phyloP scores from a whole-genome alignment of 2,797 vertebrate genomes.

The Chelmon rostratus region DNA sequence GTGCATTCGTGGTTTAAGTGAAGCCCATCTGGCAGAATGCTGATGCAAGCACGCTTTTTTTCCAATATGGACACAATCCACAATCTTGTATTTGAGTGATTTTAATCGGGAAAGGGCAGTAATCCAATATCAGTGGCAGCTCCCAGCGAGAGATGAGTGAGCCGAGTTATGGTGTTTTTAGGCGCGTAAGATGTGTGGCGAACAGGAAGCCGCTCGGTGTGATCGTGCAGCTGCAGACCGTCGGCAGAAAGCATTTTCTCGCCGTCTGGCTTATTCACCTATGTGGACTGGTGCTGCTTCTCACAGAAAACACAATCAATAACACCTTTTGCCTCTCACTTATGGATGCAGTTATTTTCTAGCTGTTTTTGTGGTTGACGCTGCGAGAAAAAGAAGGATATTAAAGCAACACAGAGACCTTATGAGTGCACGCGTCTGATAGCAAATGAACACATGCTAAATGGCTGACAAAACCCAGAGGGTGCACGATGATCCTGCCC shows the following conservation, averaged over 20 bases:
- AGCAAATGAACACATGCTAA: slow-evolving; percentile 50
- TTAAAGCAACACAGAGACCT: slow-evolving; percentile 22
- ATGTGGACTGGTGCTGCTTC: slow-evolving; percentile 30
- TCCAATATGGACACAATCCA: slow-evolving; percentile 80
- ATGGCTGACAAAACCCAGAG: slow-evolving; percentile 38
- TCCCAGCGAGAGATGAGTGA: slow-evolving; percentile 56
- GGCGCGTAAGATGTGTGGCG: slow-evolving; percentile 64
- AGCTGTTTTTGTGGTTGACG: slow-evolving; percentile 16
- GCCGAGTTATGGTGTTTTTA: slow-evolving; percentile 57
- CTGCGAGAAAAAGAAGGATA: slow-evolving; percentile 6
- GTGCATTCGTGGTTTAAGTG: slow-evolving; percentile 68
- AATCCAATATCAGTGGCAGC: slow-evolving; percentile 81
- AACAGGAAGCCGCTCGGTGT: slow-evolving; percentile 66
- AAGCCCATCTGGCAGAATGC: slow-evolving; percentile 77
- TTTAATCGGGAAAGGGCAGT: slow-evolving; percentile 83
- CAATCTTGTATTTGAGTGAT: slow-evolving; percentile 80
- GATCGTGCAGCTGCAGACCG: slow-evolving; percentile 53
- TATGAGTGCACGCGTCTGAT: slow-evolving; percentile 29
- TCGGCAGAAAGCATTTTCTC: slow-evolving; percentile 55
- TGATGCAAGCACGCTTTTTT: slow-evolving; percentile 81
- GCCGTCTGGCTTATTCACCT: slow-evolving; percentile 56
- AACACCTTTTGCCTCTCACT: slow-evolving; percentile 44
- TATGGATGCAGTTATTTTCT: slow-evolving; percentile 41
- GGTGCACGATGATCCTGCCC: slow-evolving; percentile 21
- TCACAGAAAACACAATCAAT: slow-evolving; percentile 57